Base-by-base conservation (phyloP, 1,140 invertebrate genomes). In the Drosophila mojavensis region DNA sequence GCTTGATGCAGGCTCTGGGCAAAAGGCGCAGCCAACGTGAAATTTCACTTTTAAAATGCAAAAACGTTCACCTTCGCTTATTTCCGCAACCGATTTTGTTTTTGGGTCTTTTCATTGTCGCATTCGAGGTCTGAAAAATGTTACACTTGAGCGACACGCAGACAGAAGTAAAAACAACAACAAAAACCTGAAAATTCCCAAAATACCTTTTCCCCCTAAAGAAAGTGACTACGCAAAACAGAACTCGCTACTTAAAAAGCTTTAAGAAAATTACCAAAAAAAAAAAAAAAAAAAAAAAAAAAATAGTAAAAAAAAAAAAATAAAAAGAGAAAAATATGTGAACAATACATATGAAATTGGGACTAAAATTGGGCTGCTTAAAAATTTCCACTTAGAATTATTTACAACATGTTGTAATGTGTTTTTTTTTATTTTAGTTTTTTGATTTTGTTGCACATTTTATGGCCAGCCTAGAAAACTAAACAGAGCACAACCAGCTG, bases 61-160 rank as follows among this genome's bases (percentile, higher is more conserved):
- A 84, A 84, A 89, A 90, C 81, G 85, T 90, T 89, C 85, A 90
- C 85, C 84, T 89, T 89, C 85, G 84, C 79, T 89, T 89, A 89
- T 90, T 89, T 89, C 84, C 84, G 84, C 85, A 90, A 89, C 56
- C 17, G 73, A 10, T 54, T 51, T 51, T 28, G 10, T 26, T 50
- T 50, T 85, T 82, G 72, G 72, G 77, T 77, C 69, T 78, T 83
- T 79, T 86, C 79, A 79, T 83, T 82, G 83, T 77, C 75, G 79
- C 61, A 43, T 41, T 75, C 71, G 33, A 41, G 50, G 48, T 60
- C 36, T 65, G 61, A 74, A 84, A 88, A 88, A 81, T 51, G 72
- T 89, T 78, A 88, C 80, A 89, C 77, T 74, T 67, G 73, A 73
- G 64, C 73, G 61, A 51, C 47, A 58, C 30, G 59, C 56, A 30